Evolutionary conservation across 2,113 vertebrate species (phyloP).

Genomic region (Corythornis madagascariensis): DNA sequence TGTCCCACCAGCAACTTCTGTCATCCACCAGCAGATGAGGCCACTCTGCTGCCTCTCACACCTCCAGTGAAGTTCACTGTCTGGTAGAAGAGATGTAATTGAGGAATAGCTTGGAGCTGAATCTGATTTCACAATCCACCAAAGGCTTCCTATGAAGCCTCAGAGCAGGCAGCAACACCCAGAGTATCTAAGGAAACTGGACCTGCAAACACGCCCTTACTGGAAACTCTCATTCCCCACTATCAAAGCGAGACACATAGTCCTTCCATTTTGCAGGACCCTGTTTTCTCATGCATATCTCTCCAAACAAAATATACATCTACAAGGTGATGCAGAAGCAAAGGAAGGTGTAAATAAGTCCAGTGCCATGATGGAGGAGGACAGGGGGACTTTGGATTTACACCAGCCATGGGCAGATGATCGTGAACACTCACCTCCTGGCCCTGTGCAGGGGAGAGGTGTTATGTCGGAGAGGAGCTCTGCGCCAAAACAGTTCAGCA

Average conservation of each 20-base stretch:
- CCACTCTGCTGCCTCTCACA: not conserved
- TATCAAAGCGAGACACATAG: not conserved
- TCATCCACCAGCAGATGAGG: not conserved
- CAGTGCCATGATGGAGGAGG: rapidly evolving
- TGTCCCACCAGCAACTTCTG: not conserved
- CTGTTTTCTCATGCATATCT: not conserved
- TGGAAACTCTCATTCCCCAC: not conserved
- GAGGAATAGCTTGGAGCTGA: not conserved
- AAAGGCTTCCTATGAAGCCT: not conserved
- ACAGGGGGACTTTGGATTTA: not conserved
- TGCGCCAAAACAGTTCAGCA: not conserved
- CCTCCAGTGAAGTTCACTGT: not conserved
- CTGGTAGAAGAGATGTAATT: not conserved
- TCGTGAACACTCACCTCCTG: not conserved
- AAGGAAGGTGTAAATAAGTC: not conserved
- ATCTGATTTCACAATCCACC: not conserved
- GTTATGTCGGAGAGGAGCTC: not conserved
- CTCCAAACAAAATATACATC: not conserved
- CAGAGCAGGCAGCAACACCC: not conserved
- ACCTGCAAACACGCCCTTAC: not conserved
- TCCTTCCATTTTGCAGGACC: not conserved
- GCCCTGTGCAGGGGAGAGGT: not conserved
- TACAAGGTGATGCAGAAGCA: not conserved
- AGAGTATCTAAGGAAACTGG: not conserved
- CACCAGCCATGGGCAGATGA: not conserved